Conservation (phyloP, 2,888 invertebrate genomes). For the Caenorhabditis zanzibari region DNA sequence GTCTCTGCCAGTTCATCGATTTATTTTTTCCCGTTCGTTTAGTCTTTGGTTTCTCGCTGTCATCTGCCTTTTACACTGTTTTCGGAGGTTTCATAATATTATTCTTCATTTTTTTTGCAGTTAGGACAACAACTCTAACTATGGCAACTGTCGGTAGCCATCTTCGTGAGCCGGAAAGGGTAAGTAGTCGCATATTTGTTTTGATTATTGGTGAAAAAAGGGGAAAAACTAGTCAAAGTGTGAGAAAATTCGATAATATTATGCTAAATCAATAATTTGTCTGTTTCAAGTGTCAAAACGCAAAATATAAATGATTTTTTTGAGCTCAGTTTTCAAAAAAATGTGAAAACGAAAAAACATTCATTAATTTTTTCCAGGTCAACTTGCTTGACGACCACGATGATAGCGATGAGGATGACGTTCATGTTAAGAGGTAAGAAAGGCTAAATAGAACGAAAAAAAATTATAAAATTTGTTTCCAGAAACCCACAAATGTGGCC, state of each 20-base stretch:
- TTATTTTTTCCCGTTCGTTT: constrained; percentile 23
- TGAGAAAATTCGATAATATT: no score
- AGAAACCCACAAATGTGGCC: constrained; percentile 70
- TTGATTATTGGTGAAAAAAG: neutral
- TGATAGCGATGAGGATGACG: constrained; percentile 50
- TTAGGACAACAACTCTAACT: neutral
- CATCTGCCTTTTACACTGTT: neutral
- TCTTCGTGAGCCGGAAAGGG: constrained; percentile 58
- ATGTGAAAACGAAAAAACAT: no score
- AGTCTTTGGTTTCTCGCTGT: constrained; percentile 25
- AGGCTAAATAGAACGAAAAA: neutral
- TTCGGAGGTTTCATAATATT: constrained; percentile 20
- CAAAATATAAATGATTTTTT: no score
- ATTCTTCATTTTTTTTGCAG: constrained; percentile 11
- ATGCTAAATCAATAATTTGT: no score
- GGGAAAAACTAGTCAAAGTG: no score
- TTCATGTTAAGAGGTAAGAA: constrained; percentile 41
- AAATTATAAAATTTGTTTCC: neutral
- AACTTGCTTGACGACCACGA: constrained; percentile 60
- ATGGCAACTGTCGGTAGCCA: constrained; percentile 45
- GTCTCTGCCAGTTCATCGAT: constrained; percentile 38
- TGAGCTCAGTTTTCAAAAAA: no score
- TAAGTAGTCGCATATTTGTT: constrained; percentile 4
- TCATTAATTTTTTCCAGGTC: constrained; percentile 50
- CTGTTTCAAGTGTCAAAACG: no score